phyloP scores from a whole-genome alignment of 2,888 invertebrate species.

The Thecophora atra region DNA sequence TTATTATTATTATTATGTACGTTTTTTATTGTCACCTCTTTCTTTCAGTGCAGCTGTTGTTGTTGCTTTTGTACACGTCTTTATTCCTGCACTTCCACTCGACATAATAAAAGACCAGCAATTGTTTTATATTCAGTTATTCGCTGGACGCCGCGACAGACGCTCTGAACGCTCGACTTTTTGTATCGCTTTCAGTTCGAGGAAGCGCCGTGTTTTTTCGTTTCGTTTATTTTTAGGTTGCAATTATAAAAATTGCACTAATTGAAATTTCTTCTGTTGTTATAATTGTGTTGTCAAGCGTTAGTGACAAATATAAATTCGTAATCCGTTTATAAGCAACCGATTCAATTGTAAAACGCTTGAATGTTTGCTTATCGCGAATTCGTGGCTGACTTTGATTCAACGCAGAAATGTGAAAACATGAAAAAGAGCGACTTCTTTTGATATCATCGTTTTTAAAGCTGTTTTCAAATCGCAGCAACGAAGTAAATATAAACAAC shows the following conservation, averaged over 20 bases:
- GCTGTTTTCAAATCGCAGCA: too few relatives aligned
- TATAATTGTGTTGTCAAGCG: too few relatives aligned
- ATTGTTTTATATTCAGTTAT: constrained; percentile 10
- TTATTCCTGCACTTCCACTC: constrained; percentile 11
- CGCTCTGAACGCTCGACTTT: not conserved
- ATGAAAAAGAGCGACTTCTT: too few relatives aligned
- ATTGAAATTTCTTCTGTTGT: not conserved
- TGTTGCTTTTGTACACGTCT: not conserved
- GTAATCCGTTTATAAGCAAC: too few relatives aligned
- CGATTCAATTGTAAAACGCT: too few relatives aligned
- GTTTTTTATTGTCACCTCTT: not conserved
- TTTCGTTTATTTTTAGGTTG: not conserved
- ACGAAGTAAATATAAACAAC: too few relatives aligned
- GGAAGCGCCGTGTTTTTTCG: not conserved
- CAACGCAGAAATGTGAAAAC: too few relatives aligned
- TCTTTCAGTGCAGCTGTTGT: not conserved
- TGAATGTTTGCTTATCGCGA: too few relatives aligned
- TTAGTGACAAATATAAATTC: too few relatives aligned
- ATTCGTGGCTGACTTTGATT: too few relatives aligned
- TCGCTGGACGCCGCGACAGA: not conserved
- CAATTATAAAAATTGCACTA: not conserved
- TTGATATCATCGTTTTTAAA: too few relatives aligned
- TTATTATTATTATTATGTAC: not conserved
- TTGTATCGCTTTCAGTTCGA: not conserved
- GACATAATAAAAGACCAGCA: constrained; percentile 17